Conservation (phyloP, 2,888 invertebrate species). For the Spodoptera picta region DNA sequence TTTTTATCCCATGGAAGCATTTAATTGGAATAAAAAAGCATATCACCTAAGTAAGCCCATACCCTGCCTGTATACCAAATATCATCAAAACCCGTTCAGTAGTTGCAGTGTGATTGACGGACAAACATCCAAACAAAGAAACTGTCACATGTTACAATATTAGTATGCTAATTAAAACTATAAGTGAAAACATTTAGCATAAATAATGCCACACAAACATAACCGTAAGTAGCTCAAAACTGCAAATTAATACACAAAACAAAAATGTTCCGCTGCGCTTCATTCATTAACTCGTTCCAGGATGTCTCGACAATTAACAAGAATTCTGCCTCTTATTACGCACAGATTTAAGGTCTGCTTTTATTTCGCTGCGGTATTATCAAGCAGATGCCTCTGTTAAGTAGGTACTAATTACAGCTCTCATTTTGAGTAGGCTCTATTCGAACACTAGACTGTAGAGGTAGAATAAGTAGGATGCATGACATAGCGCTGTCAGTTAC, state of each 20-base stretch:
- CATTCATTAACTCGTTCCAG: constrained; percentile 2
- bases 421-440: constrained; percentile 56
- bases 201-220: too few relatives aligned
- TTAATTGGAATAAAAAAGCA: too few relatives aligned
- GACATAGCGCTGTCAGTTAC: constrained; percentile 5
- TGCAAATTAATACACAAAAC: neutral
- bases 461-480: constrained; percentile 21
- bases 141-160: too few relatives aligned
- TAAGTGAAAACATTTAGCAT: too few relatives aligned
- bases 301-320: constrained; percentile 5
- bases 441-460: constrained; percentile 53
- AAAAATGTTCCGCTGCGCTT: neutral
- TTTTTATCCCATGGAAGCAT: too few relatives aligned
- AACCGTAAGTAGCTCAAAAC: too few relatives aligned
- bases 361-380: constrained; percentile 22
- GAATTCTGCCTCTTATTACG: constrained; percentile 5
- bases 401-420: constrained; percentile 53
- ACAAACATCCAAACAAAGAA: too few relatives aligned
- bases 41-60: too few relatives aligned
- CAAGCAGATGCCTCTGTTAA: constrained; percentile 28
- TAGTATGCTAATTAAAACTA: too few relatives aligned
- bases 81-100: too few relatives aligned
- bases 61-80: too few relatives aligned
- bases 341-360: constrained; percentile 10
- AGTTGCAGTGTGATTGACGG: too few relatives aligned